Conservation (phyloP, 2,888 invertebrate genomes). For the Ganaspis brasiliensis region DNA sequence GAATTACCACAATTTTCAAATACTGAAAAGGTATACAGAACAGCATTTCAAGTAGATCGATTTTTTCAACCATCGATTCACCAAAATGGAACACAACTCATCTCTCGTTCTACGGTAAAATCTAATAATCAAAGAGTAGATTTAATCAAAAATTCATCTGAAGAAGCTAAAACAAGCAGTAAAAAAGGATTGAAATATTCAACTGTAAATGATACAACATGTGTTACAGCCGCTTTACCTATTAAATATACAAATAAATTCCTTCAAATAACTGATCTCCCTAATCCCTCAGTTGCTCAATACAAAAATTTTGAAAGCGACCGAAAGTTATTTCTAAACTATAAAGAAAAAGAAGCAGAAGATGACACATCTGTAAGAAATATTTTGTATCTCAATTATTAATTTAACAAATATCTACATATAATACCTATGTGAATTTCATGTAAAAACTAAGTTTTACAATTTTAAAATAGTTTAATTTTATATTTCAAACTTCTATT, state of each 20-base stretch:
- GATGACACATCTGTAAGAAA: not conserved
- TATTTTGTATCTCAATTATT: too few species aligned
- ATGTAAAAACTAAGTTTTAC: too few species aligned
- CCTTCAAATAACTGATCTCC: not conserved
- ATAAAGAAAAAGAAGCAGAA: too few species aligned
- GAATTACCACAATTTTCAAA: slow-evolving; percentile 78
- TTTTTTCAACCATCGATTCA: slow-evolving; percentile 42
- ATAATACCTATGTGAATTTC: too few species aligned
- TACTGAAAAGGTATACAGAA: slow-evolving; percentile 70
- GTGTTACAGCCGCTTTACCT: not conserved
- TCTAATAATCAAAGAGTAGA: slow-evolving; percentile 21
- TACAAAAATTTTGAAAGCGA: not conserved
- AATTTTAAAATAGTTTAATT: too few species aligned
- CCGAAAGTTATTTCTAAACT: not conserved
- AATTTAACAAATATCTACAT: too few species aligned
- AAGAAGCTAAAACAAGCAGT: not conserved
- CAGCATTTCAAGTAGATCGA: slow-evolving; percentile 25
- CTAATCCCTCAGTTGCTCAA: not conserved
- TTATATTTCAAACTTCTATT: too few species aligned
- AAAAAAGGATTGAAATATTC: not conserved
- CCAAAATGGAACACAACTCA: slow-evolving; percentile 32
- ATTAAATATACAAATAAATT: not conserved
- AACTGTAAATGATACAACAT: not conserved
- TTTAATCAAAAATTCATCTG: not conserved
- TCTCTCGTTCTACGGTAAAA: not conserved